Percentiles rank a stretch among this genome's conserved stretches.
Conservation (phyloP, 2,113 vertebrate genomes). For the Entomyzon cyanotis region DNA sequence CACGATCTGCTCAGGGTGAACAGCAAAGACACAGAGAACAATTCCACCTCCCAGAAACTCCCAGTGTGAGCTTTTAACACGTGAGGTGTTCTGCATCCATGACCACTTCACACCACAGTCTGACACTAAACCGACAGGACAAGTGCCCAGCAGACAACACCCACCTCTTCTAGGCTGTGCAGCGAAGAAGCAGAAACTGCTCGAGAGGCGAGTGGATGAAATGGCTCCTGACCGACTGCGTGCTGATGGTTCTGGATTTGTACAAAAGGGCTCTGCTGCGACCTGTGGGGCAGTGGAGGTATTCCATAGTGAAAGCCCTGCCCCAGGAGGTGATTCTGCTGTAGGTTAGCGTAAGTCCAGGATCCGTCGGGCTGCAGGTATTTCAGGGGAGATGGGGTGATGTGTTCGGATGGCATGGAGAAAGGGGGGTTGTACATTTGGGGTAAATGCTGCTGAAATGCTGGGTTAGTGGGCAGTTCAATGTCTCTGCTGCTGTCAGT, state of each 20-base stretch:
- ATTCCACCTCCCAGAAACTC: background rate
- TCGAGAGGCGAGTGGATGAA: constrained; percentile 87
- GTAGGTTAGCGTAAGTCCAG: constrained; percentile 89
- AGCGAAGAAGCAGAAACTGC: constrained; percentile 90
- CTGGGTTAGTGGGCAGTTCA: constrained; percentile 82
- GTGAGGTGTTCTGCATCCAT: background rate
- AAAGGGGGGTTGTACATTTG: constrained; percentile 85
- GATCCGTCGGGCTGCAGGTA: constrained; percentile 93
- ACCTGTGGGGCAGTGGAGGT: constrained; percentile 88
- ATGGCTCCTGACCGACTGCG: constrained; percentile 85
- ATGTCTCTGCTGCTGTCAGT: constrained; percentile 83
- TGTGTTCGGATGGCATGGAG: constrained; percentile 85
- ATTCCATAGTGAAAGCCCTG: constrained; percentile 90
- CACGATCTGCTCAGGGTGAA: background rate
- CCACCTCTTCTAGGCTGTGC: constrained; percentile 97
- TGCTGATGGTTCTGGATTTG: constrained; percentile 90
- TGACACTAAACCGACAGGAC: background rate
- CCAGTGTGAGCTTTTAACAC: background rate
- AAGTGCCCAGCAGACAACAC: background rate
- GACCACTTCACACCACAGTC: background rate
- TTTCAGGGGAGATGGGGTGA: constrained; percentile 87
- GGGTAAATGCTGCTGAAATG: constrained; percentile 84
- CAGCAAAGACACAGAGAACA: background rate
- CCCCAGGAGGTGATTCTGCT: constrained; percentile 88
- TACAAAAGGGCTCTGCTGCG: constrained; percentile 91